Conservation (phyloP, 92 coral and sea anemone species). For the Epizoanthus fatuus region DNA sequence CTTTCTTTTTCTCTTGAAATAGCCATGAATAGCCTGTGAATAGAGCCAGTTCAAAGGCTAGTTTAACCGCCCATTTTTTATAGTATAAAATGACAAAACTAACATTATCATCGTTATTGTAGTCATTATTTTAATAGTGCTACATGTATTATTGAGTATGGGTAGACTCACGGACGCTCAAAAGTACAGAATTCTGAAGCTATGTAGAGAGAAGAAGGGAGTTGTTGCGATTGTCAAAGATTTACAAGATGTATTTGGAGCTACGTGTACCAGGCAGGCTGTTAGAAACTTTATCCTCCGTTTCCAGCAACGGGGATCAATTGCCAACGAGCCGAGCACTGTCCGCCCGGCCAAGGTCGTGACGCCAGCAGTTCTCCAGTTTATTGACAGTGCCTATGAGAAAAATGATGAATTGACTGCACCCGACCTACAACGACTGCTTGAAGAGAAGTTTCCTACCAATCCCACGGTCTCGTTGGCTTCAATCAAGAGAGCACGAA, state of each 20-base stretch:
- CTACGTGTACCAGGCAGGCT: not conserved
- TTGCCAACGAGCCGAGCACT: not conserved
- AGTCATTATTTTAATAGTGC: too few relatives aligned
- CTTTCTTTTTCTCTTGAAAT: too few relatives aligned
- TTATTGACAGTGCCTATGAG: constrained; percentile 27
- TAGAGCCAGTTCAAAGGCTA: too few relatives aligned
- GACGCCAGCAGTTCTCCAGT: constrained; percentile 18
- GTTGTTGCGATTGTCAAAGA: not conserved
- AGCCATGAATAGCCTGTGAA: too few relatives aligned
- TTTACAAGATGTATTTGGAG: not conserved
- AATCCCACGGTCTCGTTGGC: too few relatives aligned
- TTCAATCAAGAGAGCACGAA: too few relatives aligned
- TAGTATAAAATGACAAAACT: too few relatives aligned
- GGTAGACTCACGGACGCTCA: not conserved
- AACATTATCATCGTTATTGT: too few relatives aligned
- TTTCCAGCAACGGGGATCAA: not conserved
- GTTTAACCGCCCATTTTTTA: too few relatives aligned
- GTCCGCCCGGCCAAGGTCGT: not conserved
- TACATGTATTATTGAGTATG: not conserved
- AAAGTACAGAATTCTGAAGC: constrained; percentile 1
- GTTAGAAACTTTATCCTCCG: not conserved
- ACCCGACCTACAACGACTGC: constrained; percentile 6
- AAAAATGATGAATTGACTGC: constrained; percentile 58
- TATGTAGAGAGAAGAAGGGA: not conserved
- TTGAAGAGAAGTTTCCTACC: too few relatives aligned